These are phyloP conservation scores for Ciconia maguari DNA, from an alignment of 2,113 vertebrate species.

Conservation along the genomic window DNA sequence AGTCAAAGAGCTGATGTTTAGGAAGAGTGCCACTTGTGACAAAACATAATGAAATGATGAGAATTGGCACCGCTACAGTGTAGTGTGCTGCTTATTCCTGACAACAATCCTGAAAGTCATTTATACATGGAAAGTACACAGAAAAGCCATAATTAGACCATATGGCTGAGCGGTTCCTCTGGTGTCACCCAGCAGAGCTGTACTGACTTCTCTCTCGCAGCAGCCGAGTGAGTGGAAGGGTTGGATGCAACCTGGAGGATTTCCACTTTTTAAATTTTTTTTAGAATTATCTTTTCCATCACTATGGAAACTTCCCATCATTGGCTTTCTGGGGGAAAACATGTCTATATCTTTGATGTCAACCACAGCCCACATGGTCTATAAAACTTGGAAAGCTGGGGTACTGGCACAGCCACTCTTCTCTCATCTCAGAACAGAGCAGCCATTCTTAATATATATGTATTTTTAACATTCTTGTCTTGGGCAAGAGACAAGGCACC, in stretches of 20 bases:
- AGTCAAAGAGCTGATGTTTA: background rate
- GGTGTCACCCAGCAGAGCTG: background rate
- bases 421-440: background rate
- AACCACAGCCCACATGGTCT: background rate
- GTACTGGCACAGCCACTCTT: background rate
- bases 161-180: background rate
- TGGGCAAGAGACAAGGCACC: background rate
- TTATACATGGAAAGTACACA: background rate
- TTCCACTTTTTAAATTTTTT: background rate
- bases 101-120: slow-evolving; percentile 12
- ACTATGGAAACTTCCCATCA: background rate
- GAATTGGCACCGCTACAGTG: slow-evolving; percentile 7
- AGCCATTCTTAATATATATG: background rate
- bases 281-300: background rate
- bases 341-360: slow-evolving; percentile 11
- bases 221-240: background rate
- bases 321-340: background rate
- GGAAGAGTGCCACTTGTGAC: background rate
- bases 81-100: background rate
- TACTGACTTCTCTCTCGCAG: background rate
- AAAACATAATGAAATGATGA: background rate
- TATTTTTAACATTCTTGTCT: slow-evolving; percentile 28
- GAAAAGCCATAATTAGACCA: slow-evolving; percentile 12
- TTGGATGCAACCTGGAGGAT: background rate
- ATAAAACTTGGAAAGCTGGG: background rate